Evolutionary conservation across 2,797 vertebrate species (phyloP), one percentile per base, ranked within the genome.

Genomic region (Eleutherodactylus coqui): DNA sequence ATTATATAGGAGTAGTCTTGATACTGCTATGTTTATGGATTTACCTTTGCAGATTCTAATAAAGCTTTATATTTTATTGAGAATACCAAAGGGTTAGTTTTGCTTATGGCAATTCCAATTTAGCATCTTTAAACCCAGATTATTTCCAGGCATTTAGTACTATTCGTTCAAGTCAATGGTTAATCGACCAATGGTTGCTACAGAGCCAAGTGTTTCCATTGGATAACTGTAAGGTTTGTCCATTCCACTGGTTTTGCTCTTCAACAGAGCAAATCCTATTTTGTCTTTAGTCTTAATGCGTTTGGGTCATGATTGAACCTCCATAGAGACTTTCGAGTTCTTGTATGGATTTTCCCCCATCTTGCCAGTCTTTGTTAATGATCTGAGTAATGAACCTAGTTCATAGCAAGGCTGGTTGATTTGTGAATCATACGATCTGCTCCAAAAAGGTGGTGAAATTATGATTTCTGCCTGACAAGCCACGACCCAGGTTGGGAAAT

Each of bases 221-320:
- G 27, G 58, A 19, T 51, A 4, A 51, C 13, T 13, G 9, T 53
- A 21, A 24, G 9, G 1, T 9, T 58, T 58, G 24, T 7, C 24
- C 53, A 58, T 58, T 58, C 1, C 53, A 8, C 53, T 58, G 8
- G 24, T 8, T 58, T n/a, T 10, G 8, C 24, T n/a, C 2, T n/a
- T 62, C 14, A 1, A 60, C n/a, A 7, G 8, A 9, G 11, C 5
- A 58, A n/a, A n/a, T 8, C 24, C 24, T 51, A 5, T 16, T 17
- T 38, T 83, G 17, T 49, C 38, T 62, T 47, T 43, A 38, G 8
- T 41, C 27, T 49, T 49, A 75, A 84, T 84, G 29, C 27, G 36
- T 49, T 64, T 76, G 43, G 67, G 43, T 84, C 43, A 51, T 51
- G 41, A 19, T 7, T 51, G 41, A 64, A 38, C 32, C 34, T 78